A percentile compares a stretch with the other conserved stretches of the same genome.
These are phyloP conservation scores for Alosa sapidissima DNA, from an alignment of 2,797 vertebrate genomes.

Conservation along the genomic window DNA sequence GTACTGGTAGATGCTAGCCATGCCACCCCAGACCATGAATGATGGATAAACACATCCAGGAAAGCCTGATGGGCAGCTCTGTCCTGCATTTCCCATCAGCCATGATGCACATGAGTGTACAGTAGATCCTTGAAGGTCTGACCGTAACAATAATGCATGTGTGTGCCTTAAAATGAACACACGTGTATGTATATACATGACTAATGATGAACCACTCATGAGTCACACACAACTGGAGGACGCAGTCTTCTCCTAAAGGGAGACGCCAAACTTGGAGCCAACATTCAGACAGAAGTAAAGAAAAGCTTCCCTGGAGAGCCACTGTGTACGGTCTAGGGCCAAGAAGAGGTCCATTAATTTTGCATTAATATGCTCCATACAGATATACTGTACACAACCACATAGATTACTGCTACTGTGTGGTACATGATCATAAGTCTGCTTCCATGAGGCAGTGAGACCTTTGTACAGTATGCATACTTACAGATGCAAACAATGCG, in stretches of 20 bases:
- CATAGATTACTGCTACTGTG: too few species aligned
- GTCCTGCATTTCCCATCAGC: not conserved
- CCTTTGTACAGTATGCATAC: too few species aligned
- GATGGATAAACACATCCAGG: not conserved
- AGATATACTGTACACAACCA: not conserved
- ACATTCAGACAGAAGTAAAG: too few species aligned
- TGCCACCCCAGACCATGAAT: too few species aligned
- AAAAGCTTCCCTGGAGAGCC: too few species aligned
- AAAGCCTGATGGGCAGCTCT: not conserved
- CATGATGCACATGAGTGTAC: too few species aligned
- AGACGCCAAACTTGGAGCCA: not conserved
- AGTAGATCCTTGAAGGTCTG: not conserved
- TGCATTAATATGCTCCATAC: not conserved
- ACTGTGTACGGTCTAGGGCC: not conserved
- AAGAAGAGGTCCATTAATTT: not conserved
- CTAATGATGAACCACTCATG: not conserved
- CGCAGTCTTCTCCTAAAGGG: not conserved
- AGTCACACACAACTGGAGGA: not conserved
- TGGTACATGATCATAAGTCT: too few species aligned
- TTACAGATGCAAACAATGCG: too few species aligned
- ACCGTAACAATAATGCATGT: not conserved
- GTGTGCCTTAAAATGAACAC: not conserved
- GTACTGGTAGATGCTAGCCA: too few species aligned
- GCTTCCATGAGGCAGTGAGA: too few species aligned
- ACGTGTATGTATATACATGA: not conserved